Evolutionary conservation across 2,888 invertebrate genomes (phyloP).

Genomic region (Eupithecia tripunctaria): DNA sequence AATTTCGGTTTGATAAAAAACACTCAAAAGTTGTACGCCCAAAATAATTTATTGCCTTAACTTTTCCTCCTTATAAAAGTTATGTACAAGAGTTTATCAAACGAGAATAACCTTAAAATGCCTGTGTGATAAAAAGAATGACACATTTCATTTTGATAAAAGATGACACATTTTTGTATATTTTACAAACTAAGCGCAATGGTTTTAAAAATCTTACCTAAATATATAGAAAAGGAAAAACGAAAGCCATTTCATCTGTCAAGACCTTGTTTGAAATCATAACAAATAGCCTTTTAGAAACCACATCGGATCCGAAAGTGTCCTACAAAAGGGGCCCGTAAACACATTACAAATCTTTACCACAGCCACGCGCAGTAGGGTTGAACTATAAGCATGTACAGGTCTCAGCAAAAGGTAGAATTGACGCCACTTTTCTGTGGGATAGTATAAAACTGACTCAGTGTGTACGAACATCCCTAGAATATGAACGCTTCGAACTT

Average conservation of each 20-base stretch:
- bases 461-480: background rate
- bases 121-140: background rate
- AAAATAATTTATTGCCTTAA: constrained; percentile 50
- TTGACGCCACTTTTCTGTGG: background rate
- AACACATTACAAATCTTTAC: constrained; percentile 81
- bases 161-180: background rate
- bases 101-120: background rate
- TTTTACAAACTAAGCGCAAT: constrained; percentile 45
- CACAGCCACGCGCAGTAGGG: constrained; percentile 63
- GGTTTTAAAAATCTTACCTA: constrained; percentile 67
- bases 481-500: background rate
- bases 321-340: constrained; percentile 77
- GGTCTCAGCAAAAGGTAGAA: background rate
- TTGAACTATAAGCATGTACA: constrained; percentile 2
- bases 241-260: constrained; percentile 79
- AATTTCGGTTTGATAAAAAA: constrained; percentile 57
- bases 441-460: background rate
- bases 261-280: constrained; percentile 82
- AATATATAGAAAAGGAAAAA: constrained; percentile 79
- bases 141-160: too few relatives aligned
- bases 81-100: constrained; percentile 2
- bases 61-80: constrained; percentile 25
- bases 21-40: constrained; percentile 52
- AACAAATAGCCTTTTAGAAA: constrained; percentile 83
- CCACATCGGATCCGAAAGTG: constrained; percentile 77